A percentile compares a stretch with the other conserved stretches of the same genome.
Conservation (phyloP, 2,113 vertebrate genomes). For the Budorcas taxicolor region DNA sequence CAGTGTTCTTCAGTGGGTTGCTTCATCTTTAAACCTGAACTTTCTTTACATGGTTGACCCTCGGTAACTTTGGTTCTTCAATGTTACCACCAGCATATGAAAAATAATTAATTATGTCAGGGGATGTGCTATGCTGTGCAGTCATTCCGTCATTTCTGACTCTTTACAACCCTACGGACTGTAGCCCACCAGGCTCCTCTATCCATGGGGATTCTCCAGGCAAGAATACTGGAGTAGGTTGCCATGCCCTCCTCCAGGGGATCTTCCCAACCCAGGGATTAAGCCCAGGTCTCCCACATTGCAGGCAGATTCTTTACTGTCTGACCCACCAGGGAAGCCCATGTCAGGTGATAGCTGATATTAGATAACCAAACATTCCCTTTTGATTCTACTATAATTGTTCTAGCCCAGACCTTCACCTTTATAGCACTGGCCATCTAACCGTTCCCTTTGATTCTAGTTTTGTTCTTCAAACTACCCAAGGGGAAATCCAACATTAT, state of each 20-base stretch:
- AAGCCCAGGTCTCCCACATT: neutral
- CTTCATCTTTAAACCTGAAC: neutral
- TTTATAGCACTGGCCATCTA: neutral
- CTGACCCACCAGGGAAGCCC: neutral
- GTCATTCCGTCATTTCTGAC: neutral
- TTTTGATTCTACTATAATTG: neutral
- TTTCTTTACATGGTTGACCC: neutral
- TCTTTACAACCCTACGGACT: neutral
- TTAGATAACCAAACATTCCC: neutral
- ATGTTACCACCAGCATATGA: neutral
- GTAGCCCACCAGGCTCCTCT: neutral
- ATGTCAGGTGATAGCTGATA: neutral
- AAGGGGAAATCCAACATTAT: neutral
- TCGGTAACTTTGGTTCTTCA: neutral
- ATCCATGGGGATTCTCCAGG: neutral
- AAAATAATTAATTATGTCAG: neutral
- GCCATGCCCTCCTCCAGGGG: neutral
- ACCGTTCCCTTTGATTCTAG: neutral
- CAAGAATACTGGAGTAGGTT: neutral
- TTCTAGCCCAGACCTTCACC: neutral
- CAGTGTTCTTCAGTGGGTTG: neutral
- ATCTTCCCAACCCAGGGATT: neutral
- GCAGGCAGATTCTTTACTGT: rapidly evolving
- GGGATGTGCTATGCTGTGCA: neutral
- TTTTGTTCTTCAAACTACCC: neutral